Conservation (phyloP, 2,888 invertebrate species). For the Caprella mutica region DNA sequence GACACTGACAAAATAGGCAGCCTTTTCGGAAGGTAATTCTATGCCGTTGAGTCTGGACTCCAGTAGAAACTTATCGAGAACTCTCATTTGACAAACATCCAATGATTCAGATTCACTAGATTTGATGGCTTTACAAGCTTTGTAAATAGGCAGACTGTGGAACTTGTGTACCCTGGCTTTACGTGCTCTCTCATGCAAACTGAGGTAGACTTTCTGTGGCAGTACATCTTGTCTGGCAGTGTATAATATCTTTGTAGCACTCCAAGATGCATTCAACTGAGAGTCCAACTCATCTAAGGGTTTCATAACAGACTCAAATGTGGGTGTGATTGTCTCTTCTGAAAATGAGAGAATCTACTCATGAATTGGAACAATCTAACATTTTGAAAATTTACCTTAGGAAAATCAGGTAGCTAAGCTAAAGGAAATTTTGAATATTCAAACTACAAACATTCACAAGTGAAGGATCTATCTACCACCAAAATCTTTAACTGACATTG, state of each 20-base stretch:
- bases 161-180: conserved; percentile 63
- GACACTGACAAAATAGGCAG: conserved; percentile 47
- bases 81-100: conserved; percentile 53
- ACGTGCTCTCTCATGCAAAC: conserved; percentile 66
- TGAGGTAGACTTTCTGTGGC: conserved; percentile 45
- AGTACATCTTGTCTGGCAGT: conserved; percentile 65
- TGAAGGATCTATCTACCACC: too few species aligned
- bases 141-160: conserved; percentile 56
- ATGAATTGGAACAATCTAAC: conserved; percentile 19
- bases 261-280: conserved; percentile 73
- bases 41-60: conserved; percentile 77
- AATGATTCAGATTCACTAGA: conserved; percentile 38
- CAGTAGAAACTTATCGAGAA: conserved; percentile 63
- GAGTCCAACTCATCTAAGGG: conserved; percentile 61
- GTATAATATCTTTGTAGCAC: conserved; percentile 70
- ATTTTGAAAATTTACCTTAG: neutral
- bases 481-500: too few species aligned
- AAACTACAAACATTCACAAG: too few species aligned
- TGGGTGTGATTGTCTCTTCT: conserved; percentile 43
- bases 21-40: conserved; percentile 50
- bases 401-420: too few species aligned
- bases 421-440: too few species aligned
- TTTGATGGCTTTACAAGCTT: conserved; percentile 47
- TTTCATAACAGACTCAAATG: conserved; percentile 57
- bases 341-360: conserved; percentile 22